A percentile compares a stretch with the other conserved stretches of the same genome.
phyloP scores from a whole-genome alignment of 2,888 invertebrate species.

The Malacosoma neustria region DNA sequence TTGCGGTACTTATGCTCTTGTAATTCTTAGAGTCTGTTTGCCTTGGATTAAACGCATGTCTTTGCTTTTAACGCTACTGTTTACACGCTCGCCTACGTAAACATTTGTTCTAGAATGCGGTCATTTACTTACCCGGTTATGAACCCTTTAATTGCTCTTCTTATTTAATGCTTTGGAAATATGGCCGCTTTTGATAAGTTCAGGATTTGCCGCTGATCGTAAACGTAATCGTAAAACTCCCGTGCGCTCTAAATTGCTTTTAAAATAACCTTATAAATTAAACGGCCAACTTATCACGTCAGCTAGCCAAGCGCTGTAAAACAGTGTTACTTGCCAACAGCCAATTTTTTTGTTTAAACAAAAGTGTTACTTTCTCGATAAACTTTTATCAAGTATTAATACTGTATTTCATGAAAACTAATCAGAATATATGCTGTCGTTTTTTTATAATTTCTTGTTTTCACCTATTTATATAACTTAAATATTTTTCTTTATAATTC shows the following conservation, averaged over 20 bases:
- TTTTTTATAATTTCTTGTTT: too few species aligned
- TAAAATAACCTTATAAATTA: conserved; percentile 21
- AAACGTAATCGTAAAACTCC: conserved; percentile 40
- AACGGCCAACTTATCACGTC: conserved; percentile 6
- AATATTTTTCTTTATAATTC: too few species aligned
- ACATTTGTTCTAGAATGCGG: conserved; percentile 57
- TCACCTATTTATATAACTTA: too few species aligned
- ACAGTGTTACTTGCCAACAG: neutral
- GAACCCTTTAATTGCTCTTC: conserved; percentile 62
- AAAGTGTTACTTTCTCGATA: too few species aligned
- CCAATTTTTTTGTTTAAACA: neutral
- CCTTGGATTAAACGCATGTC: conserved; percentile 68
- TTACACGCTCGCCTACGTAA: conserved; percentile 57
- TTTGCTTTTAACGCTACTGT: conserved; percentile 69
- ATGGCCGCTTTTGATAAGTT: conserved; percentile 49
- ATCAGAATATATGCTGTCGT: too few species aligned
- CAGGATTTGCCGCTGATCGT: conserved; percentile 40
- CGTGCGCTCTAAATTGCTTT: conserved; percentile 34
- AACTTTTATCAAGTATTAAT: too few species aligned
- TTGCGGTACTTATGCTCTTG: conserved; percentile 53
- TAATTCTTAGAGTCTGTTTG: conserved; percentile 67
- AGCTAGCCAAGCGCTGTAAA: conserved; percentile 1
- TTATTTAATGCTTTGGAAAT: conserved; percentile 59
- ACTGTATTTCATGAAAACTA: too few species aligned
- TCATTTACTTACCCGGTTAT: conserved; percentile 54